Conservation (phyloP, 2,888 invertebrate species). For the Ditylenchus weischeri region DNA sequence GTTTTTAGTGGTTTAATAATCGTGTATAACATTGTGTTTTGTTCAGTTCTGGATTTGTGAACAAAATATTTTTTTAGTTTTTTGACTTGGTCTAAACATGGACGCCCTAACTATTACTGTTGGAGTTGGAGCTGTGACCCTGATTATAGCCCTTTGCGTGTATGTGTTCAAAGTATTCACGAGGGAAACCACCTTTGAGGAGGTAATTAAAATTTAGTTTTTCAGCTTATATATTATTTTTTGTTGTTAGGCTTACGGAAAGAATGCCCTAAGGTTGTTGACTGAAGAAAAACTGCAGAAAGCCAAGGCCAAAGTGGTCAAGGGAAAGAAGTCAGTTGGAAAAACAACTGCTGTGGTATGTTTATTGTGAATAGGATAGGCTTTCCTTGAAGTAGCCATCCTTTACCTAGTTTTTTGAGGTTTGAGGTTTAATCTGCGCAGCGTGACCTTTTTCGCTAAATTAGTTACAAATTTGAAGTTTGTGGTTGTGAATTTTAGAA, state of each 20-base stretch:
- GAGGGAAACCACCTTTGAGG: slow-evolving; percentile 28
- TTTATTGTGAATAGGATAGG: too few species aligned
- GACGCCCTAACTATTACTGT: slow-evolving; percentile 25
- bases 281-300: slow-evolving; percentile 12
- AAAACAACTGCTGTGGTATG: too few species aligned
- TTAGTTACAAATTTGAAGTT: too few species aligned
- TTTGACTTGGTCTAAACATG: slow-evolving; percentile 15
- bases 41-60: neutral
- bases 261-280: slow-evolving; percentile 23
- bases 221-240: slow-evolving; percentile 6
- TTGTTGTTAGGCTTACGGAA: slow-evolving; percentile 19
- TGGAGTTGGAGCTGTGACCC: slow-evolving; percentile 15
- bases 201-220: slow-evolving; percentile 15
- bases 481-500: too few species aligned
- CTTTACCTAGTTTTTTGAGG: too few species aligned
- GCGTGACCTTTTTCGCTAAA: too few species aligned
- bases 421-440: too few species aligned
- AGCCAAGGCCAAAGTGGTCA: slow-evolving; percentile 14
- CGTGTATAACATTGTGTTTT: neutral
- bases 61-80: neutral
- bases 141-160: slow-evolving; percentile 21
- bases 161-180: slow-evolving; percentile 24
- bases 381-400: too few species aligned
- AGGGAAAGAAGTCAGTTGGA: slow-evolving; percentile 16
- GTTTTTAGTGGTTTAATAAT: neutral